These are phyloP conservation scores for Gymnothorax reevesii DNA, from an alignment of 2,797 vertebrate genomes.

Conservation along the genomic window DNA sequence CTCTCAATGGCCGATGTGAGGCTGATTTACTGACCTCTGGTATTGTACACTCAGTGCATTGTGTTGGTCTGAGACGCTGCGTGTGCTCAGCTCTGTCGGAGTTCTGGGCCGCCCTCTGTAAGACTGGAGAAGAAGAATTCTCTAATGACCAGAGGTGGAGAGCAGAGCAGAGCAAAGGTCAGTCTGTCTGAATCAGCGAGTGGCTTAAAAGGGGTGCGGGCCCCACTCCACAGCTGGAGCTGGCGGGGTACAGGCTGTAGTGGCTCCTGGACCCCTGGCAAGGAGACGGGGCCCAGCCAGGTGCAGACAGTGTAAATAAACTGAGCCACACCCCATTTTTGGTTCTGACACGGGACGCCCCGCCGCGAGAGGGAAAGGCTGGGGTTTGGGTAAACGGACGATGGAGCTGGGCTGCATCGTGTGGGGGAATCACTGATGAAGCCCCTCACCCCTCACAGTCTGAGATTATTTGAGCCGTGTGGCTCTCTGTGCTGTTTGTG, in stretches of 20 bases:
- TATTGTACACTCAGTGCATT: not conserved
- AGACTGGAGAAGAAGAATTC: slow-evolving; percentile 8
- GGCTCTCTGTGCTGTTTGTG: slow-evolving; percentile 69
- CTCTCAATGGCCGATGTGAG: not conserved
- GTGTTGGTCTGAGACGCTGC: not conserved
- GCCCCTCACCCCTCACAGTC: slow-evolving; percentile 37
- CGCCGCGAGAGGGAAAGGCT: slow-evolving; percentile 10
- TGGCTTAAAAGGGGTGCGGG: slow-evolving; percentile 16
- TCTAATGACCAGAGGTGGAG: slow-evolving; percentile 1
- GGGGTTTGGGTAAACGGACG: slow-evolving; percentile 36
- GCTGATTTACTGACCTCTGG: not conserved
- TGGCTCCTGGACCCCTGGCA: too few relatives aligned
- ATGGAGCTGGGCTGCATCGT: slow-evolving; percentile 33
- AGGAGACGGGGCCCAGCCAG: too few relatives aligned
- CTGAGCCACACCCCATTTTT: too few relatives aligned
- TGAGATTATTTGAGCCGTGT: slow-evolving; percentile 45
- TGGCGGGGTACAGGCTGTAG: too few relatives aligned
- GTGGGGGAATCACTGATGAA: slow-evolving; percentile 41
- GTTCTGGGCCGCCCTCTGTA: slow-evolving; percentile 33
- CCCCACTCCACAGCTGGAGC: slow-evolving; percentile 35
- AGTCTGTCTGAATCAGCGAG: slow-evolving; percentile 27
- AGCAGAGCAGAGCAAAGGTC: slow-evolving; percentile 26
- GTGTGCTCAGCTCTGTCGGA: slow-evolving; percentile 17
- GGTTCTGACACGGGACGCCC: not conserved
- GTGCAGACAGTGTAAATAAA: too few relatives aligned